These are phyloP conservation scores for Cosmia pyralina DNA, from an alignment of 2,888 invertebrate genomes.

Conservation along the genomic window DNA sequence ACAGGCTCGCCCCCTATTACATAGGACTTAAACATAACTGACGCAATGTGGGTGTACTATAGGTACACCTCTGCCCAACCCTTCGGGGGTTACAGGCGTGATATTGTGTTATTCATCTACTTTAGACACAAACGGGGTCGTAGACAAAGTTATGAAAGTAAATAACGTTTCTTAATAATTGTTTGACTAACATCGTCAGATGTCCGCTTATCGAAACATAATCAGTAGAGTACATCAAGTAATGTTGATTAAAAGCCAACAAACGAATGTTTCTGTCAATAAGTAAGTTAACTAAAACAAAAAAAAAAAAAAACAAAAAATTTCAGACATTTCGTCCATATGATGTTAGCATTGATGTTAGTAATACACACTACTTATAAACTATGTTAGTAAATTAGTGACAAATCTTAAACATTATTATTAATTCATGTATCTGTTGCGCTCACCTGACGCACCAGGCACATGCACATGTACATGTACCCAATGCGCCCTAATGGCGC, in stretches of 20 bases:
- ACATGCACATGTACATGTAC: no score
- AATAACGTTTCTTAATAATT: slow-evolving; percentile 4
- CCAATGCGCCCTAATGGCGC: no score
- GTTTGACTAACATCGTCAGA: neutral
- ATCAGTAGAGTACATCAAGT: slow-evolving; percentile 26
- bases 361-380: no score
- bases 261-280: slow-evolving; percentile 5
- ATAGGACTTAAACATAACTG: neutral
- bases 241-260: slow-evolving; percentile 19
- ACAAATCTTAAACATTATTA: no score
- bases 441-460: no score
- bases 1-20: neutral
- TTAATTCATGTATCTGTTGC: no score
- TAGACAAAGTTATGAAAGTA: neutral
- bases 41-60: neutral
- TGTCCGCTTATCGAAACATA: slow-evolving; percentile 28
- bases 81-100: neutral
- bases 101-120: neutral
- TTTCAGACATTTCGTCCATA: no score
- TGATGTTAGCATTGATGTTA: no score
- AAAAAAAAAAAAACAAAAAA: no score
- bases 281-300: slow-evolving; percentile 1
- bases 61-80: no score
- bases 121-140: neutral
- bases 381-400: no score